Evolutionary conservation across 2,888 invertebrate species (phyloP).

Genomic region (Lasioglossum lativentre): DNA sequence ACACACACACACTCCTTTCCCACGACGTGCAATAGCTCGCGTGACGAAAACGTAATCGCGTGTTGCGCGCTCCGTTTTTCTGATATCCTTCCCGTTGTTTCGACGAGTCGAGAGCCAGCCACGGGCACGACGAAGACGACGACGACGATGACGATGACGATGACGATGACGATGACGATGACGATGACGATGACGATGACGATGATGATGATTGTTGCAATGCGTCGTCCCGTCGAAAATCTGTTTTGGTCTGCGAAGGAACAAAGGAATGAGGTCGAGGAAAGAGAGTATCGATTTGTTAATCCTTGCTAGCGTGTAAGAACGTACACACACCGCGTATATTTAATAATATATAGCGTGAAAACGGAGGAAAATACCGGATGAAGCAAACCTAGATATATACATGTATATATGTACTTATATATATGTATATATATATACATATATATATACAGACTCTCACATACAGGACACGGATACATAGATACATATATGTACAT

Average conservation of each 20-base stretch:
- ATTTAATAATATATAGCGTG: conserved; percentile 74
- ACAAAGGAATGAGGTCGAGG: not conserved
- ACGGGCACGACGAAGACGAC: conserved; percentile 15
- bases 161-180: conserved; percentile 5
- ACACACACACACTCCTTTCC: not conserved
- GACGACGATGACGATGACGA: conserved; percentile 14
- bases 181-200: conserved; percentile 15
- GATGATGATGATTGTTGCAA: not conserved
- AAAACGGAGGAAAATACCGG: conserved; percentile 70
- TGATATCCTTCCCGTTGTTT: conserved; percentile 59
- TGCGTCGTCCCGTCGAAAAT: conserved; percentile 64
- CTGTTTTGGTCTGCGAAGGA: not conserved
- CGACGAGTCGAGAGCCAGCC: conserved; percentile 27
- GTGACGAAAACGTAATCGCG: not conserved
- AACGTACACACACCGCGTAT: conserved; percentile 72
- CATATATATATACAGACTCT: not conserved
- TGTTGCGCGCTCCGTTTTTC: conserved; percentile 65
- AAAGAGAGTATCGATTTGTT: conserved; percentile 72
- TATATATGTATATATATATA: not conserved
- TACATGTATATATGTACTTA: not conserved
- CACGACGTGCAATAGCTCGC: conserved; percentile 47
- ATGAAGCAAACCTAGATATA: conserved; percentile 68
- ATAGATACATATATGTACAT: conserved; percentile 11
- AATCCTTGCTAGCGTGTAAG: conserved; percentile 77
- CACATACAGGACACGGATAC: not conserved